phyloP scores from a whole-genome alignment of 2,888 invertebrate species.

The Heliconius ismenius region DNA sequence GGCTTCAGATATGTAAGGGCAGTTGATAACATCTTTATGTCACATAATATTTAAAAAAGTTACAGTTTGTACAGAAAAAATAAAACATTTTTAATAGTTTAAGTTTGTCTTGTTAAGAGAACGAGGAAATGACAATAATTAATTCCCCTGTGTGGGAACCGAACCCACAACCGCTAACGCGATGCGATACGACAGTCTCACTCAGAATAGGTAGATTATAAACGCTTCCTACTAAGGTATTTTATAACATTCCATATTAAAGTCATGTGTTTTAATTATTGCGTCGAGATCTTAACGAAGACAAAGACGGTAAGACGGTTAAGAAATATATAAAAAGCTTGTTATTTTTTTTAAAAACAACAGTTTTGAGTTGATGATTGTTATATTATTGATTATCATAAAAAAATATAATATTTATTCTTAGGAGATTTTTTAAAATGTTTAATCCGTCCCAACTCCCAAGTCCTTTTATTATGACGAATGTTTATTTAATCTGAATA shows the following conservation, averaged over 20 bases:
- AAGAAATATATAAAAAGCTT: neutral
- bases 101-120: neutral
- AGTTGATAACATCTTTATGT: neutral
- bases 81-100: neutral
- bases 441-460: neutral
- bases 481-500: neutral
- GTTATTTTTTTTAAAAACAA: neutral
- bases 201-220: neutral
- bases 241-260: slow-evolving; percentile 6
- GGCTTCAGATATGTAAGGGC: neutral
- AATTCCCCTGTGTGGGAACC: neutral
- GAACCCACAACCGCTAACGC: neutral
- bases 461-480: neutral
- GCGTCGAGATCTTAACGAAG: neutral
- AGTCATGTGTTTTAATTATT: neutral
- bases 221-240: neutral
- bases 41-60: neutral
- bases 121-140: neutral
- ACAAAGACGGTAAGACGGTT: neutral
- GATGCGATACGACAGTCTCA: neutral
- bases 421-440: neutral
- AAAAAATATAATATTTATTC: neutral
- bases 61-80: neutral
- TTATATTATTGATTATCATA: too few relatives aligned
- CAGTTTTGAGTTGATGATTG: neutral